Evolutionary conservation across 2,113 vertebrate genomes (phyloP), one percentile per base, ranked within the genome.

Genomic region (Edolisoma coerulescens): DNA sequence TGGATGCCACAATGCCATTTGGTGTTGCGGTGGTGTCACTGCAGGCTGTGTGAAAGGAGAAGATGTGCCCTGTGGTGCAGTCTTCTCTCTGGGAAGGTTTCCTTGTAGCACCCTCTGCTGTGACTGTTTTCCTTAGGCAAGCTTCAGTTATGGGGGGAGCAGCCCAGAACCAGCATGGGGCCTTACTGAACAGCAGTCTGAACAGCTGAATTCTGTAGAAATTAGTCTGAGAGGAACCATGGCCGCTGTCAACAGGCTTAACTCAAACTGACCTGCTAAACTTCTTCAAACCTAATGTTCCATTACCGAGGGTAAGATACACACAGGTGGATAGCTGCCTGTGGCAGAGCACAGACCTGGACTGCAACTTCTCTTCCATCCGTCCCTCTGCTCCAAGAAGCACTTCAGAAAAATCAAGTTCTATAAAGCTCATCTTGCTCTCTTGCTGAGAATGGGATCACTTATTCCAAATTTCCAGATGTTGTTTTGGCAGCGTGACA

Each of bases 31-130:
- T 8, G 33, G 7, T 73, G 63, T 59, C 2, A 0, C 41, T 56
- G 63, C 44, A 53, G 41, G 41, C 42, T 53, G 3, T 32, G 20
- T 56, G 47, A 41, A 64, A 39, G 53, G 23, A 53, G 42, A 35
- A 75, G 57, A 0, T 41, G 9, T 7, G 16, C 22, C 0, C 0
- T 7, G 4, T 13, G 13, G 39, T 20, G 9, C 50, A 18, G 6
- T 13, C 39, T 57, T 44, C 45, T 64, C 32, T 53, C 7, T 4
- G 39, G 23, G 23, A 50, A 27, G 10, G 3, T 61, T 41, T 87
- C 24, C n/a, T 30, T 77, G 19, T 5, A 57, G 42, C 65, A 42
- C 2, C 23, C 78, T 67, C 47, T 59, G 23, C 35, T 56, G 28
- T 45, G 30, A 10, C 11, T 44, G 13, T 35, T 68, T 84, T 68